Evolutionary conservation across 2,113 vertebrate species (phyloP), one percentile per base, ranked within the genome.

Genomic region (Anarhynchus alexandrinus): DNA sequence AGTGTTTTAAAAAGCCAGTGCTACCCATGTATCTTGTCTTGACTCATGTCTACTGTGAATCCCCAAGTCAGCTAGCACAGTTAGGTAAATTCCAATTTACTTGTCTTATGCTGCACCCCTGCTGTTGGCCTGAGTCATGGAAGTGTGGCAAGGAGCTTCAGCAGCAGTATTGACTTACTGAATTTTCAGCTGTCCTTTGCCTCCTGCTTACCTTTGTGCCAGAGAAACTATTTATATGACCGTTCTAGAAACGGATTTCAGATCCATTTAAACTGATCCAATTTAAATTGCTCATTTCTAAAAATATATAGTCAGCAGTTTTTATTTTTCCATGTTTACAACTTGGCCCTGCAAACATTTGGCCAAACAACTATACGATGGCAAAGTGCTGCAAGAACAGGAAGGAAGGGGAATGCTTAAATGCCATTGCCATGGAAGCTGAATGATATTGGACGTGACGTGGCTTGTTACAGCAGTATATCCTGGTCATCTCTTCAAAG

Each of bases 391-490:
- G 55, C 72, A 84, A 80, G 58, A 83, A 36, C 59, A 45, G 54
- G 58, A 73, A 80, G 43, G 49, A 85, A 85, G 47, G 6, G 20
- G 10, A 52, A 30, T 74, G n/a, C 72, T 84, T 64, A 96, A 94
- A 92, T 94, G 83, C 52, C 69, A 94, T 88, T 81, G 51, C 80
- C 34, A 47, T 84, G 77, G 91, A 93, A 94, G 89, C 80, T 47
- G 59, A 81, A 42, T 86, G 71, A 59, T 82, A 52, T 0, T 71
- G 77, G 52, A 51, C 0, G 3, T 95, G 89, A 89, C 52, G 17
- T 51, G 69, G 65, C 52, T 94, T 91, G 69, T 94, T 84, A 78
- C 59, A 55, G 52, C 57, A 78, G n/a, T 51, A 10, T 81, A 51
- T 92, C 88, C 38, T 92, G 69, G 67, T 91, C 83, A 64, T 58